phyloP scores from a whole-genome alignment of 30 jellyfish, hydroid and myxozoan species.

The Hydractinia echinata region DNA sequence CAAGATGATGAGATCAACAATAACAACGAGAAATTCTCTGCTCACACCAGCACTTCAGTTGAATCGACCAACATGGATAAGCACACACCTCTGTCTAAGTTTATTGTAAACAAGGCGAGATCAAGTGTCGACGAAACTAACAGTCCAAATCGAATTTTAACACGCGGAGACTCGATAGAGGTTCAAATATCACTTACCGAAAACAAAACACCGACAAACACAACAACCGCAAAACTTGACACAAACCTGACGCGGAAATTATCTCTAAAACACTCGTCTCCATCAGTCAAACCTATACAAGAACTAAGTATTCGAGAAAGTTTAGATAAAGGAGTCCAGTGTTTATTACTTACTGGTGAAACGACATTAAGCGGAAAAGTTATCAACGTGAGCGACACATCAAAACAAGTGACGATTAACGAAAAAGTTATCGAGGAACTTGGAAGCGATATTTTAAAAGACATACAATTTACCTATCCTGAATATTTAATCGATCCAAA shows the following conservation, averaged over 20 bases:
- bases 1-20: conserved; percentile 8
- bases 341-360: conserved; percentile 28
- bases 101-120: background rate
- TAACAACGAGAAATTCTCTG: background rate
- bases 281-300: background rate
- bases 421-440: conserved; percentile 1
- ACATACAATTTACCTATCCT: conserved; percentile 22
- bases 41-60: background rate
- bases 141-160: background rate
- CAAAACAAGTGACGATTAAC: conserved; percentile 6
- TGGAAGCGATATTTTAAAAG: conserved; percentile 8
- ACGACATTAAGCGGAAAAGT: conserved; percentile 43
- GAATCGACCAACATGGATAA: conserved; percentile 3
- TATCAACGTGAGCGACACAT: background rate
- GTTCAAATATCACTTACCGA: conserved; percentile 1
- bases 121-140: conserved; percentile 12
- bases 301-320: background rate
- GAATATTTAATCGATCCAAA: background rate
- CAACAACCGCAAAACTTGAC: background rate
- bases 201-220: background rate
- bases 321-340: conserved; percentile 20
- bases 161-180: conserved; percentile 12
- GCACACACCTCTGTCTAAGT: background rate
- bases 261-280: background rate
- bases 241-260: background rate